Evolutionary conservation across 2,888 invertebrate species (phyloP), one percentile per base, ranked within the genome.

Genomic region (Lamproptera curius): DNA sequence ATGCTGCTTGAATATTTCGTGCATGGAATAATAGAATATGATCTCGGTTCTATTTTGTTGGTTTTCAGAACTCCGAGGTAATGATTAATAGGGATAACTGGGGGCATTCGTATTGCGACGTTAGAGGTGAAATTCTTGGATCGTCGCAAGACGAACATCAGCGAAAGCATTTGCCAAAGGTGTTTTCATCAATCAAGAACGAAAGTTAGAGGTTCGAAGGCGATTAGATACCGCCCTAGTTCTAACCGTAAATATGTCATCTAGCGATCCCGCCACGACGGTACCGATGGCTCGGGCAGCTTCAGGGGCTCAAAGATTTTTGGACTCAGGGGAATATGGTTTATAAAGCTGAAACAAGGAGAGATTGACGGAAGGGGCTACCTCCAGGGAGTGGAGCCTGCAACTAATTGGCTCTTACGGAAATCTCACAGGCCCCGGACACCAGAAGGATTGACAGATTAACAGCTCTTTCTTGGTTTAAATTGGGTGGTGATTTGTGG

Each of bases 371-470:
- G 90, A 91, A 91, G 90, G 90, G 90, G n/a, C n/a, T 90, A 91
- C 91, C 91, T 91, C 90, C 90, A 91, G 90, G 89, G n/a, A 91
- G 90, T 91, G 91, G 90, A 91, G 90, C 90, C 89, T 91, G 91
- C 90, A 90, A 91, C 90, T 91, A 90, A 91, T 91, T 90, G 90
- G 91, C 91, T 91, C 89, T 90, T 90, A 89, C 90, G 90, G 89
- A 87, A 91, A 91, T 79, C 90, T 91, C 88, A 91, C 90, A 90
- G 89, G 90, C 91, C 84, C 90, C 90, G 84, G 90, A 91, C 91
- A 91, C 89, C 81, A 88, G 87, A 84, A 91, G 89, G 91, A 91
- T 90, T 90, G 90, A 91, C 90, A 90, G 90, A 91, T 89, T 90
- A 88, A 91, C 73, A 90, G 90, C 89, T 91, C 89, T 91, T 91